These are phyloP conservation scores for Lathronympha strigana DNA, from an alignment of 2,888 invertebrate genomes.

Conservation along the genomic window DNA sequence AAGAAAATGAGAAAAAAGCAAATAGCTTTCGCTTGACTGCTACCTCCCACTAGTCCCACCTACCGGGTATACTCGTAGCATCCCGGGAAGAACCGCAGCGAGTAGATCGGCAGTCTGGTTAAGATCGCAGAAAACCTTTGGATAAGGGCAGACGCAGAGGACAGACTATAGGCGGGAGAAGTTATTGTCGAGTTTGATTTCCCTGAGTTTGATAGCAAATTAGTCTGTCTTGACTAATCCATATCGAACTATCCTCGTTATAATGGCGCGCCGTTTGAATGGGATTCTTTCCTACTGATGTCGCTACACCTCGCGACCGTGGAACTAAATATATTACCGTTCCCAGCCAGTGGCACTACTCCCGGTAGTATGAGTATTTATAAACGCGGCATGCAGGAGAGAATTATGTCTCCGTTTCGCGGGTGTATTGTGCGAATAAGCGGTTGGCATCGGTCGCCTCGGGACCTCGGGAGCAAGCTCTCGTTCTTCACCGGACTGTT, in stretches of 20 bases:
- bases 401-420: conserved; percentile 68
- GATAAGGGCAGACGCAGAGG: too few species aligned
- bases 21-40: too few species aligned
- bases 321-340: conserved; percentile 59
- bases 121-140: too few species aligned
- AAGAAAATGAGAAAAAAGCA: too few species aligned
- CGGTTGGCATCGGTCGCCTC: conserved; percentile 51
- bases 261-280: conserved; percentile 13
- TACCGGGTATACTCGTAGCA: too few species aligned
- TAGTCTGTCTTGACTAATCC: not conserved
- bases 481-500: conserved; percentile 45
- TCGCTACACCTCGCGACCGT: conserved; percentile 17
- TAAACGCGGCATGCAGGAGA: conserved; percentile 64
- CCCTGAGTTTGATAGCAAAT: too few species aligned
- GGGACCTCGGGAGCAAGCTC: conserved; percentile 47
- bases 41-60: too few species aligned
- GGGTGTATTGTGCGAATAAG: conserved; percentile 57
- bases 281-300: conserved; percentile 1
- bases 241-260: not conserved
- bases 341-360: conserved; percentile 62
- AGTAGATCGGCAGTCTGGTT: too few species aligned
- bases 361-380: conserved; percentile 65
- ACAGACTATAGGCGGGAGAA: too few species aligned
- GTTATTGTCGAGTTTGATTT: too few species aligned
- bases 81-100: too few species aligned